Evolutionary conservation across 2,113 vertebrate genomes (phyloP), one percentile per base, ranked within the genome.

Genomic region (Myotis davidii): DNA sequence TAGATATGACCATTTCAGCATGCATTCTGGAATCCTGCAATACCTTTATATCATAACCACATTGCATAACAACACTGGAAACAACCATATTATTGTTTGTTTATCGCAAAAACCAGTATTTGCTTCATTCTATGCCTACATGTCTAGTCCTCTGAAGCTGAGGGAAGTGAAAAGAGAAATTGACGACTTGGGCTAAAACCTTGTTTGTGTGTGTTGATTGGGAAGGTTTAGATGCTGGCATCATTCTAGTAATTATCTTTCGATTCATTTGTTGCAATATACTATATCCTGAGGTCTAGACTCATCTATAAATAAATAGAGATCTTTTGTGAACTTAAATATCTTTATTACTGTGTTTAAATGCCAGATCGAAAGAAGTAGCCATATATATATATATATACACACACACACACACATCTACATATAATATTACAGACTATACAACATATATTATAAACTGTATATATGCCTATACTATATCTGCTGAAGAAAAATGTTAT

Each of bases 251-350:
- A 50, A 73, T 94, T 90, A 69, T 39, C 17, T 88, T 91, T 69
- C 42, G 27, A 65, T 74, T 84, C 21, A 65, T 85, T 95, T 6
- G 61, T 50, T 84, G 48, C 23, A 89, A 20, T 86, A 45, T 79
- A 69, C 70, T 82, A 48, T 96, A 25, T 92, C 86, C n/a, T 78
- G 45, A 89, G 87, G 42, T 7, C 12, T 69, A 69, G 39, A 87
- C 65, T 72, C 42, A 81, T 72, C 67, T 90, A 27, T 84, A 90
- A 64, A 78, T 91, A 74, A 56, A 56, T 81, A 64, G 21, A 85
- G 27, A 84, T 88, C n/a, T 86, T 95, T 86, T 91, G 48, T 90
- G 72, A 96, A 90, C n/a, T 85, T 92, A 70, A 91, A 3, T 48
- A 74, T 83, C 25, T 90, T 85, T 83, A 78, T 91, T 88, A 82